Evolutionary conservation across 2,888 invertebrate species (phyloP), one percentile per base, ranked within the genome.

Genomic region (Caenorhabditis sp.): DNA sequence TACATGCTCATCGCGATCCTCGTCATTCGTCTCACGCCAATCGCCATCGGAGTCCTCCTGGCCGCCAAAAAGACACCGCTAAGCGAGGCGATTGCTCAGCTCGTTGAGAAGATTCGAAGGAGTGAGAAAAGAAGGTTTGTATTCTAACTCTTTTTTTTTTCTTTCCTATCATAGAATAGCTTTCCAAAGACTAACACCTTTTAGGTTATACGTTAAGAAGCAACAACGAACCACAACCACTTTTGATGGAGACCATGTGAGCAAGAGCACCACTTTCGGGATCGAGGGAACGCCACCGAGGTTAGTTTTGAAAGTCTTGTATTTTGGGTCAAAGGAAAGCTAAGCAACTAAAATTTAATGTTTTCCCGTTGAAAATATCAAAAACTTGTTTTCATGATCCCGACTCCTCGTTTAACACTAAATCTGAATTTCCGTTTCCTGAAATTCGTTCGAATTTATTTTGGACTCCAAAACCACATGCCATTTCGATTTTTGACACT

Each of bases 191-290:
- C 49, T 47, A 22, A 56, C 8, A n/a, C 19, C 58, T 80, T 80
- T 24, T 75, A 87, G 87, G 70, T 77, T 88, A 41, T 88, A 88
- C 73, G 77, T 86, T 72, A 88, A 88, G 80, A 88, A 87, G 79
- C 85, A 85, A 56, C 83, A 85, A 68, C 77, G 84, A 51, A 77
- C 76, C 56, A 68, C 80, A 66, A 74, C 77, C 54, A 81, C 81
- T 54, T 77, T 81, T 74, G 80, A 84, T 35, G 76, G 73, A 24
- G 75, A 74, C 24, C 72, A 83, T 56, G 76, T 82, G 54, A 85
- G 77, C 77, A 87, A 87, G 64, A 74, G 68, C 51, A 86, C 87
- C 10, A 87, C 87, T 24, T 87, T 87, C 49, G 87, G 87, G 28
- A 84, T 86, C 24, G 69, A 72, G 6, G 68, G 61, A 2, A 63